These are phyloP conservation scores for Acheta domesticus DNA, from an alignment of 2,888 invertebrate genomes.

Conservation along the genomic window DNA sequence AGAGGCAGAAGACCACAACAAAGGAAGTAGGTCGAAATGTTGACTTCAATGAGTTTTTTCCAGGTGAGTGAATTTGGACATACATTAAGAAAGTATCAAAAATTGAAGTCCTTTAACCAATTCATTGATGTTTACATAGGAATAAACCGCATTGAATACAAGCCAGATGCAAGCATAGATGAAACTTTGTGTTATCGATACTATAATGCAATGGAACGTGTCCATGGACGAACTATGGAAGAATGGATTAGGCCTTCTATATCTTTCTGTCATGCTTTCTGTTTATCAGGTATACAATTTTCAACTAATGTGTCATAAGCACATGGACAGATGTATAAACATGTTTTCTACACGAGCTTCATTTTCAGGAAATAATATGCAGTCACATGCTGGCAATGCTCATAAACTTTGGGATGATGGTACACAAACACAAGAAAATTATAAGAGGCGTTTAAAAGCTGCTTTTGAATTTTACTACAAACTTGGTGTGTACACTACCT, in stretches of 20 bases:
- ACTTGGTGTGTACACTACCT: conserved; percentile 47
- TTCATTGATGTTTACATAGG: conserved; percentile 45
- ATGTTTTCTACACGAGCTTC: not conserved
- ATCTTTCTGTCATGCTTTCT: conserved; percentile 54
- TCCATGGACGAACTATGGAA: conserved; percentile 59
- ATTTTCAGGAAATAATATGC: not conserved
- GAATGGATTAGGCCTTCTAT: conserved; percentile 63
- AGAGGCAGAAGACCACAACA: conserved; percentile 40
- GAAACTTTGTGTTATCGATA: conserved; percentile 57
- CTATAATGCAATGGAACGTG: conserved; percentile 56
- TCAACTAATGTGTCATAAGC: not conserved
- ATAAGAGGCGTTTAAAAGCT: conserved; percentile 57
- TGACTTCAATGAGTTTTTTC: conserved; percentile 41
- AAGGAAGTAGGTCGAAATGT: conserved; percentile 33
- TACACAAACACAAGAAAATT: conserved; percentile 55
- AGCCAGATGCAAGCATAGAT: conserved; percentile 52
- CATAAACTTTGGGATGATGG: conserved; percentile 58
- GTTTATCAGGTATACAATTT: conserved; percentile 45
- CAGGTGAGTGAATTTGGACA: conserved; percentile 37
- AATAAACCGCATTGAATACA: conserved; percentile 56
- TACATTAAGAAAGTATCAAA: conserved; percentile 4
- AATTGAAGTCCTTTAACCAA: not conserved
- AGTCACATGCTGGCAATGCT: conserved; percentile 38
- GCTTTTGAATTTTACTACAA: conserved; percentile 62
- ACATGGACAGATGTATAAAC: not conserved